Base-by-base conservation (phyloP, 2,797 vertebrate genomes). In the Thripadectes ignobilis region DNA sequence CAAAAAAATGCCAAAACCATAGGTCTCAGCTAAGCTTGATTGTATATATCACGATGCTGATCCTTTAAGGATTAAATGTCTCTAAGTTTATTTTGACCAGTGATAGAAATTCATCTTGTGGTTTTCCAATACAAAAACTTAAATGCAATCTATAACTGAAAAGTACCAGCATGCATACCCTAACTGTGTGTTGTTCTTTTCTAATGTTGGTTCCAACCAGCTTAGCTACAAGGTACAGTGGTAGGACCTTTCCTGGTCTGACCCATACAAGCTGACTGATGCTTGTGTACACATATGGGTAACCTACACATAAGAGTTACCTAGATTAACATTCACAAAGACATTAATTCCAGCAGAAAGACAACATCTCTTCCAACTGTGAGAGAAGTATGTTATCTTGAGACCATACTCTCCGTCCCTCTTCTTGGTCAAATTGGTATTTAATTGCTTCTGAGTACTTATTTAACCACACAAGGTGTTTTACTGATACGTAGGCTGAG, bases 251-350 rank as follows among this genome's bases (percentile, higher is more conserved):
- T 79, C 22, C 13, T 18, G 38, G 6, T 30, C 14, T 83, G 26
- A 49, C 9, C 29, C 12, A 18, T 20, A 23, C 6, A 67, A 49
- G 29, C 9, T 59, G 27, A 45, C 15, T 51, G 67, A n/a, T 12
- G 9, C 4, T 41, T 36, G 16, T 5, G 18, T 26, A 9, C 21
- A 21, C 0, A 0, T 26, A 18, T 34, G 12, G 5, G 19, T 66
- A 57, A 18, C 55, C 30, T 45, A 39, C 36, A n/a, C 0, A 0
- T 22, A 15, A 15, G 19, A 9, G 27, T 65, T 72, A 38, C 41
- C 49, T n/a, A 27, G 9, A 57, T n/a, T 36, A 71, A 15, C 34
- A 29, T 36, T 32, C 32, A 9, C 32, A 14, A 29, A 43, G 34
- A 23, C 14, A 15, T 65, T 88, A 1, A 19, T 45, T 62, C 22